A percentile compares a stretch with the other conserved stretches of the same genome.
These are phyloP conservation scores for Drosophila hydei DNA, from an alignment of 1,140 invertebrate genomes.

Conservation along the genomic window DNA sequence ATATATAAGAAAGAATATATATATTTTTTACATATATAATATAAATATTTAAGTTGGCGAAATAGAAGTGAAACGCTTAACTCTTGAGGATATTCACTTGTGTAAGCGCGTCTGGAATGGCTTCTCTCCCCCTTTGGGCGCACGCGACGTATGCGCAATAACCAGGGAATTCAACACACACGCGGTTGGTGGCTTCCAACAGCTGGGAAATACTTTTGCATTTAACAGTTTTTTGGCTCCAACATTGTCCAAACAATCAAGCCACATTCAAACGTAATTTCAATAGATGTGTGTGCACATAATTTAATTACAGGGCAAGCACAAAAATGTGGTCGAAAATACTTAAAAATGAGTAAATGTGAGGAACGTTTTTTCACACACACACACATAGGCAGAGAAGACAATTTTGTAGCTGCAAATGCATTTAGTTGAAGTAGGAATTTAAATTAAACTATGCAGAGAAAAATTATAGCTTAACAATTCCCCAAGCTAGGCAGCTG, in stretches of 20 bases:
- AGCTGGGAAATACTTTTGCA: conserved; percentile 12
- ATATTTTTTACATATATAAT: too few relatives aligned
- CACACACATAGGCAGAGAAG: background rate
- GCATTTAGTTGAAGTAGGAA: conserved; percentile 53
- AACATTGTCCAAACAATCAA: conserved; percentile 12
- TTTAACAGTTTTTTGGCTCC: background rate
- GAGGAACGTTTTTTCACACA: conserved; percentile 32
- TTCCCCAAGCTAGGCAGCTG: conserved; percentile 17
- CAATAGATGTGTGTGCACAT: conserved; percentile 24
- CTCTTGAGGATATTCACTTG: background rate
- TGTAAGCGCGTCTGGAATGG: background rate
- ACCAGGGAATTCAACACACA: conserved; percentile 1
- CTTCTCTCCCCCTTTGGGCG: background rate
- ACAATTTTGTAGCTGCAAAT: conserved; percentile 28
- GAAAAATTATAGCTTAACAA: conserved; percentile 56
- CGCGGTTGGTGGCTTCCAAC: background rate
- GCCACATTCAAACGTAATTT: conserved; percentile 37
- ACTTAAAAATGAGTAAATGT: conserved; percentile 27
- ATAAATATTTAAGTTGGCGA: background rate
- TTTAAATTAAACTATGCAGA: conserved; percentile 73
- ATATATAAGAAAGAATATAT: too few relatives aligned
- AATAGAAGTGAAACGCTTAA: background rate
- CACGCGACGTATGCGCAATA: conserved; percentile 15
- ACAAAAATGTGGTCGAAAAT: conserved; percentile 15
- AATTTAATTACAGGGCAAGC: conserved; percentile 32